Conservation (phyloP, 2,888 invertebrate species). For the Elegia similella region DNA sequence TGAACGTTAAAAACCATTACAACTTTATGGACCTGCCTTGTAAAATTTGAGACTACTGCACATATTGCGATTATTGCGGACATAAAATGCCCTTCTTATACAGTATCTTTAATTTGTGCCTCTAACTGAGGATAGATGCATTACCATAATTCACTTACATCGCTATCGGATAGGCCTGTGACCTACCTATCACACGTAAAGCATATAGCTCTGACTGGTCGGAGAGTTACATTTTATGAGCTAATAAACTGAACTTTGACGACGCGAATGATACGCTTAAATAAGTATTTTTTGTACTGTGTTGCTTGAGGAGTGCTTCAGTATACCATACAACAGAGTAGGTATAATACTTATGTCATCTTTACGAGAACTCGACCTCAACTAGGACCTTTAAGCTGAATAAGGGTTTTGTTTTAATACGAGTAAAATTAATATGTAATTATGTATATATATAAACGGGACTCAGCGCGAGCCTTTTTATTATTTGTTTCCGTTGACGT, state of each 20-base stretch:
- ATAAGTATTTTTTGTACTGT: constrained; percentile 16
- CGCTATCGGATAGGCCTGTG: constrained; percentile 29
- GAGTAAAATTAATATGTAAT: no score
- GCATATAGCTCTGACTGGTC: constrained; percentile 4
- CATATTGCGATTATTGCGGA: neutral
- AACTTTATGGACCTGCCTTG: no score
- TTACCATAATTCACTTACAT: constrained; percentile 57
- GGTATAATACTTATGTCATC: no score
- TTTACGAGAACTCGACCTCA: no score
- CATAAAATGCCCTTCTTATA: neutral
- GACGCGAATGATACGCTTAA: constrained; percentile 10
- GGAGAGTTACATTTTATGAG: constrained; percentile 7
- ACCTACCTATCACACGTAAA: constrained; percentile 12
- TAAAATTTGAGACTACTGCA: no score
- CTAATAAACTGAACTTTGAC: constrained; percentile 15
- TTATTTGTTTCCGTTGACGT: no score
- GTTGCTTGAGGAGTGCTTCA: neutral
- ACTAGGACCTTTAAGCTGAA: no score
- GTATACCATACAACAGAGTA: no score
- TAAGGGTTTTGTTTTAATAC: no score
- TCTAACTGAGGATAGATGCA: constrained; percentile 30
- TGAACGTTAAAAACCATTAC: no score
- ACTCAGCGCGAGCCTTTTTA: no score
- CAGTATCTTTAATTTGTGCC: constrained; percentile 3
- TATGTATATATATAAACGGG: no score